A percentile compares a stretch with the other conserved stretches of the same genome.
Conservation (phyloP, 2,888 invertebrate genomes). For the Thecocarcelia acutangulata region DNA sequence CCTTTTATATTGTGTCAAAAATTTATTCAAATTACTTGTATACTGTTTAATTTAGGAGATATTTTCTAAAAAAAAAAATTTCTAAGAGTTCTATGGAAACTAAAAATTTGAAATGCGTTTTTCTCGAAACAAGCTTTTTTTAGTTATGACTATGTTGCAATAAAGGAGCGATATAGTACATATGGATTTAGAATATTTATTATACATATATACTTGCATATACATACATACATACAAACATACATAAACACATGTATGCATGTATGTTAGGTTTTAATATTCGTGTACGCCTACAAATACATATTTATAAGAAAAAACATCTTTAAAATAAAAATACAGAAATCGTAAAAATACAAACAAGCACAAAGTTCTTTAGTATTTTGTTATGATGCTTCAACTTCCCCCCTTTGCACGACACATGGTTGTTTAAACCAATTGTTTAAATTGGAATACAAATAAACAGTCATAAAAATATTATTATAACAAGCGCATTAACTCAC, state of each 20-base stretch:
- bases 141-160: too few species aligned
- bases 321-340: background rate
- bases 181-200: too few species aligned
- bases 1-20: too few species aligned
- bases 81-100: too few species aligned
- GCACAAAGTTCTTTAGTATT: conserved; percentile 58
- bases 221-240: background rate
- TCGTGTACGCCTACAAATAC: background rate
- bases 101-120: too few species aligned
- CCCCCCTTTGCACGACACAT: conserved; percentile 22
- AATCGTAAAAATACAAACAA: conserved; percentile 21
- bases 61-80: too few species aligned
- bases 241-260: conserved; percentile 21
- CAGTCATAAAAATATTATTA: conserved; percentile 67
- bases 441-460: conserved; percentile 69
- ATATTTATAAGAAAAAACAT: background rate
- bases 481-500: conserved; percentile 70
- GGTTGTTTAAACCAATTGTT: conserved; percentile 26
- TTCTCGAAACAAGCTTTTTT: too few species aligned
- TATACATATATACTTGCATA: too few species aligned
- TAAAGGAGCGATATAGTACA: too few species aligned
- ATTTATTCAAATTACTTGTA: too few species aligned
- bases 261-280: conserved; percentile 24
- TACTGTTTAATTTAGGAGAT: too few species aligned
- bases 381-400: conserved; percentile 47